A percentile compares a stretch with the other conserved stretches of the same genome.
phyloP scores from a whole-genome alignment of 37 sponge, comb jelly and placozoan species.

The Diacarnus erythraeanus region DNA sequence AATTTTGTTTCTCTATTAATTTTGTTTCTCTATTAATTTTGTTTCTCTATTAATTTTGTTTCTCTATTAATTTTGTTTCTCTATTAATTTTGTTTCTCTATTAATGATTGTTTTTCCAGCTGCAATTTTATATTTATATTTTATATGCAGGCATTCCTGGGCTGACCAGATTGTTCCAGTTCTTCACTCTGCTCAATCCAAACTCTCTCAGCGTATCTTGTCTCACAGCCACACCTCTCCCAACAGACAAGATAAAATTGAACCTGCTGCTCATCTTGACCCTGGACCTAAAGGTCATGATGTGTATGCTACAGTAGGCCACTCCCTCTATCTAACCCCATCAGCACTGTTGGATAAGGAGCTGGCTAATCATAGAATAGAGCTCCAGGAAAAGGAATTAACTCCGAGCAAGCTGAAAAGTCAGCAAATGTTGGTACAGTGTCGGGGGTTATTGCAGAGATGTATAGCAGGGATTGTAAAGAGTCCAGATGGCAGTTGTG shows the following conservation, averaged over 20 bases:
- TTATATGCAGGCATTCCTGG: slow-evolving; percentile 12
- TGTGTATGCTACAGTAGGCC: slow-evolving; percentile 58
- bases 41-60: too few species aligned
- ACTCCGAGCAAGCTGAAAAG: neutral
- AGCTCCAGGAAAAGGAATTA: neutral
- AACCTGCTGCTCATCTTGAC: slow-evolving; percentile 78
- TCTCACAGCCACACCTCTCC: neutral
- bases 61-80: too few species aligned
- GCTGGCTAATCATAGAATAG: neutral
- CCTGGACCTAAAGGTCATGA: slow-evolving; percentile 45
- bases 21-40: too few species aligned
- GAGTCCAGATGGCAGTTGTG: neutral
- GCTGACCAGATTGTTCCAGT: slow-evolving; percentile 43
- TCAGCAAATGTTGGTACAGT: neutral
- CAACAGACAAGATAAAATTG: neutral
- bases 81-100: too few species aligned
- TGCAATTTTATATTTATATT: neutral
- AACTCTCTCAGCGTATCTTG: slow-evolving; percentile 8
- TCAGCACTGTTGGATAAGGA: neutral
- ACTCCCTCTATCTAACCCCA: slow-evolving; percentile 43
- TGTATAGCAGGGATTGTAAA: neutral
- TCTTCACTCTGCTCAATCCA: slow-evolving; percentile 25
- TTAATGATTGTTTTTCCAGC: too few species aligned
- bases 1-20: too few species aligned
- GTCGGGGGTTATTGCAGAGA: neutral